Evolutionary conservation across 2,113 vertebrate species (phyloP), one percentile per base, ranked within the genome.

Genomic region (Pelobates fuscus): DNA sequence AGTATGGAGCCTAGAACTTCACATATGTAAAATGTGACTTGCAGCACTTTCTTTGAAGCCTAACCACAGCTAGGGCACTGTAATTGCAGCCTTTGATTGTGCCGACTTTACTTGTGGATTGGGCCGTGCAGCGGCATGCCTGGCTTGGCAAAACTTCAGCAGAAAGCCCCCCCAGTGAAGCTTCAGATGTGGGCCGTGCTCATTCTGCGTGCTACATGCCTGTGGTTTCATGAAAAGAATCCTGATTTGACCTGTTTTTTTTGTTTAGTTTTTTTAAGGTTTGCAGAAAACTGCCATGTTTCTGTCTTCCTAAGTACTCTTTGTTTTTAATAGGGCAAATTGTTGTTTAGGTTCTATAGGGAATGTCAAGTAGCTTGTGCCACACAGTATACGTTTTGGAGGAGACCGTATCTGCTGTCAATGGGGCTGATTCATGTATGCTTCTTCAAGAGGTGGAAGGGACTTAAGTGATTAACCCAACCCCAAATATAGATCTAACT

Each of bases 11-110:
- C 82, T 79, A 82, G 82, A 80, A 81, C 81, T 80, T 79, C 78
- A 77, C 85, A 83, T 84, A 81, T 83, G 86, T 84, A 81, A 87
- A 88, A 85, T 88, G 85, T 84, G 88, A 88, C 91, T 84, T 71
- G 83, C 83, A 81, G 85, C 77, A 78, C 86, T 84, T 85, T 85
- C 92, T 97, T 95, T 96, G 94, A 97, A 95, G 95, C 86, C 49
- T 82, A 89, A 91, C 93, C 90, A 86, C 90, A 91, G 91, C 88
- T 87, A 92, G 87, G 86, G 86, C 88, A 85, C 87, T 85, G 89
- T 94, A 91, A 94, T 91, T 93, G 92, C 91, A 80, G 80, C 79
- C 92, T 95, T 93, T 94, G 94, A 96, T 94, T 88, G 84, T 69
- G 29, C 89, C 82, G 87, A 84, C 84, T 81, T 84, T 84, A 46